Conservation (phyloP, 1,140 invertebrate species). For the Papilio xuthus region DNA sequence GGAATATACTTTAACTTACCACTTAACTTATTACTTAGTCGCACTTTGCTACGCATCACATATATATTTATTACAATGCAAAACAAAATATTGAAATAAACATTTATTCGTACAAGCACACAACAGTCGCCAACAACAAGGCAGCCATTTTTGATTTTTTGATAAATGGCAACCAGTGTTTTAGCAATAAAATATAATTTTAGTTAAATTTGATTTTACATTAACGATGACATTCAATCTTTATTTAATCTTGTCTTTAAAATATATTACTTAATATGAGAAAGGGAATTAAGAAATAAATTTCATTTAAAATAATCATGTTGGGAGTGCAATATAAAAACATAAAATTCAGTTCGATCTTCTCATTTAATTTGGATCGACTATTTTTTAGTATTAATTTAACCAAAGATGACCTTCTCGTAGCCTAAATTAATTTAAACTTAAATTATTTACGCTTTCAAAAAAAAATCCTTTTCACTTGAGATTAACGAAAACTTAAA, state of each 20-base stretch:
- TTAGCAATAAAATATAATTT: constrained; percentile 44
- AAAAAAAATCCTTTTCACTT: neutral
- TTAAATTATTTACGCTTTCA: neutral
- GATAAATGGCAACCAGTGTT: constrained; percentile 63
- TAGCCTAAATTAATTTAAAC: neutral
- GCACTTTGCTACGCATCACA: constrained; percentile 50
- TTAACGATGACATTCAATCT: constrained; percentile 38
- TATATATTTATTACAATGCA: constrained; percentile 55
- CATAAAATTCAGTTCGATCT: too few species aligned
- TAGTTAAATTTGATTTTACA: neutral
- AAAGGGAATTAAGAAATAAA: neutral
- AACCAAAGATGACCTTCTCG: neutral
- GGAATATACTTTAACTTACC: constrained; percentile 55
- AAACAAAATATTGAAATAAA: constrained; percentile 70
- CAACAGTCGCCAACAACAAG: constrained; percentile 79
- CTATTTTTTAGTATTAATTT: neutral
- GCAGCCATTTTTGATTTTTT: constrained; percentile 77
- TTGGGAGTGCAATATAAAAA: too few species aligned
- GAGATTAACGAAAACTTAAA: neutral
- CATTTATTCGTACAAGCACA: constrained; percentile 75
- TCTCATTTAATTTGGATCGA: neutral
- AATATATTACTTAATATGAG: neutral
- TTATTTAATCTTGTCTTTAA: neutral
- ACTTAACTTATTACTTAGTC: constrained; percentile 53
- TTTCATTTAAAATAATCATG: too few species aligned